phyloP scores from a whole-genome alignment of 2,888 invertebrate species.

The Nymphalis polychloros region DNA sequence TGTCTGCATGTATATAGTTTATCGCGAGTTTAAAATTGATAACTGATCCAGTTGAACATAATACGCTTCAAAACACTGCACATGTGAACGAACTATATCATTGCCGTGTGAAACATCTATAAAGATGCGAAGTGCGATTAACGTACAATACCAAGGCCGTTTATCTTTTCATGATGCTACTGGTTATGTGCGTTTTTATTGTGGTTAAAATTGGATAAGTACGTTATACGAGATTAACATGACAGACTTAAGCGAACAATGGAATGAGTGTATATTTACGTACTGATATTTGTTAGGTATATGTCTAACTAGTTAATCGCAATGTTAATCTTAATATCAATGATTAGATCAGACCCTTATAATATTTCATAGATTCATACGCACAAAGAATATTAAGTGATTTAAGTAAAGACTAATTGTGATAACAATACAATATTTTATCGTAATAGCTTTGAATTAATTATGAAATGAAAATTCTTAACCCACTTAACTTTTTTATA shows the following conservation, averaged over 20 bases:
- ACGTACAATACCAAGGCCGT: conserved; percentile 41
- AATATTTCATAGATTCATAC: too few species aligned
- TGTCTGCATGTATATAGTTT: not conserved
- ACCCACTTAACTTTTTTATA: too few species aligned
- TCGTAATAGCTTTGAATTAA: too few species aligned
- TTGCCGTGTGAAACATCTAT: conserved; percentile 49
- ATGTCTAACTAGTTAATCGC: not conserved
- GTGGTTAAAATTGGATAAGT: not conserved
- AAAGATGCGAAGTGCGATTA: conserved; percentile 40
- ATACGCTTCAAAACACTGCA: not conserved
- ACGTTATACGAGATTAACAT: not conserved
- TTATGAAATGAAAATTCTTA: too few species aligned
- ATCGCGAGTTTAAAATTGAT: not conserved
- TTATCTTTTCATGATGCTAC: conserved; percentile 36
- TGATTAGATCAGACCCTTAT: too few species aligned
- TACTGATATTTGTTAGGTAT: not conserved
- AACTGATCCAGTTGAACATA: not conserved
- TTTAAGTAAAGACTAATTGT: too few species aligned
- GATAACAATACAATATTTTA: too few species aligned
- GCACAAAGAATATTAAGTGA: too few species aligned
- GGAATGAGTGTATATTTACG: not conserved
- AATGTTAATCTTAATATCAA: too few species aligned
- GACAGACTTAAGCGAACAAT: not conserved
- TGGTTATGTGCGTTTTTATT: conserved; percentile 19
- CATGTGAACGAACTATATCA: conserved; percentile 52